A percentile compares a stretch with the other conserved stretches of the same genome.
Conservation (phyloP, 1,140 invertebrate species). For the Maconellicoccus hirsutus region DNA sequence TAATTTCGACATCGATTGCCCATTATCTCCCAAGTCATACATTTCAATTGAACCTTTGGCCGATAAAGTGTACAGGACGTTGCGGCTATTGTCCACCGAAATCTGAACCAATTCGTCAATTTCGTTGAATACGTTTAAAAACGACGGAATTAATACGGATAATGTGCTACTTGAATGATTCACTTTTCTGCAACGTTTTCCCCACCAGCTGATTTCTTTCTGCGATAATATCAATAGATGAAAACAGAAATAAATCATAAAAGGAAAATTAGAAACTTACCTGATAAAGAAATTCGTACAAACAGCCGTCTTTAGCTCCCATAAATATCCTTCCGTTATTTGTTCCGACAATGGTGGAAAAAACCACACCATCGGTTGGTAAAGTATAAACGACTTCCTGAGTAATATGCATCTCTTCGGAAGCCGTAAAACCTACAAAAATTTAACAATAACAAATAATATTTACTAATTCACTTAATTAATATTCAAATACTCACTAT, state of each 20-base stretch:
- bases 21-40: slow-evolving; percentile 76
- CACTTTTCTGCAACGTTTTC: slow-evolving; percentile 85
- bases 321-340: slow-evolving; percentile 83
- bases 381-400: slow-evolving; percentile 87
- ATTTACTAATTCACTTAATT: neutral
- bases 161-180: slow-evolving; percentile 83
- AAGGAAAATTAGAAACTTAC: slow-evolving; percentile 37
- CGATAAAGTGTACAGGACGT: slow-evolving; percentile 82
- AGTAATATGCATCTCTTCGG: slow-evolving; percentile 79
- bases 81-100: slow-evolving; percentile 74
- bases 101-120: slow-evolving; percentile 85
- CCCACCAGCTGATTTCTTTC: slow-evolving; percentile 82
- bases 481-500: slow-evolving; percentile 36
- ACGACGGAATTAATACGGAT: slow-evolving; percentile 83
- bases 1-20: slow-evolving; percentile 56
- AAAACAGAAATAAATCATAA: neutral
- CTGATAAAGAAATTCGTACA: slow-evolving; percentile 94
- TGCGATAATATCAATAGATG: slow-evolving; percentile 33
- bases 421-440: slow-evolving; percentile 20
- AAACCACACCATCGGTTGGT: slow-evolving; percentile 79
- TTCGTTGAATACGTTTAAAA: slow-evolving; percentile 70
- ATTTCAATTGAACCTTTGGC: slow-evolving; percentile 71
- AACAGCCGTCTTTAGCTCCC: slow-evolving; percentile 82
- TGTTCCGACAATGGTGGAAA: slow-evolving; percentile 71
- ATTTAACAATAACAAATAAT: neutral